These are phyloP conservation scores for Megalops atlanticus DNA, from an alignment of 2,113 vertebrate species.

Conservation along the genomic window DNA sequence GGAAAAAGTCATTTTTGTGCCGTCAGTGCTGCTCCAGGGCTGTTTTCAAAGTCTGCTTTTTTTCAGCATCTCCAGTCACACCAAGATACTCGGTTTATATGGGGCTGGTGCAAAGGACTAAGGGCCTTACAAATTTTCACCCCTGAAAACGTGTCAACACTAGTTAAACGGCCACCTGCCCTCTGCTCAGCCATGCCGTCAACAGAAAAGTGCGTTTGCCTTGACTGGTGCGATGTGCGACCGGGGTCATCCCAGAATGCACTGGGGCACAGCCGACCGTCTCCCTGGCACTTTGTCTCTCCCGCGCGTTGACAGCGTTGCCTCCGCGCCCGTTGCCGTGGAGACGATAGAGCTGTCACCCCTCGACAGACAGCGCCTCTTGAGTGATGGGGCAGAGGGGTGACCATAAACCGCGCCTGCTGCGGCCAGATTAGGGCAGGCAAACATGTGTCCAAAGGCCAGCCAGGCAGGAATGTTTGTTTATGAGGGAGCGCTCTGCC, in stretches of 20 bases:
- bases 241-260: neutral
- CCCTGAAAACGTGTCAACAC: no score
- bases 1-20: no score
- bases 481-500: slow-evolving; percentile 44
- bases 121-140: no score
- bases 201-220: neutral
- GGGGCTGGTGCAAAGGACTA: no score
- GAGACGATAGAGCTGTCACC: slow-evolving; percentile 68
- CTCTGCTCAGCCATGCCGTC: neutral
- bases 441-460: slow-evolving; percentile 62
- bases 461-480: slow-evolving; percentile 54
- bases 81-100: no score
- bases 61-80: no score
- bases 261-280: neutral
- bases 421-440: slow-evolving; percentile 69
- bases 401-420: slow-evolving; percentile 76
- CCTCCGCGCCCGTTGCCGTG: slow-evolving; percentile 71
- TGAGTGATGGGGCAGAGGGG: slow-evolving; percentile 71
- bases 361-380: slow-evolving; percentile 51
- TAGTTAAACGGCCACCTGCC: no score
- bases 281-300: slow-evolving; percentile 35
- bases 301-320: slow-evolving; percentile 62
- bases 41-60: no score
- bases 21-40: no score
- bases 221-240: neutral